Evolutionary conservation across 2,113 vertebrate species (phyloP).

Genomic region (Crotalus viridis): DNA sequence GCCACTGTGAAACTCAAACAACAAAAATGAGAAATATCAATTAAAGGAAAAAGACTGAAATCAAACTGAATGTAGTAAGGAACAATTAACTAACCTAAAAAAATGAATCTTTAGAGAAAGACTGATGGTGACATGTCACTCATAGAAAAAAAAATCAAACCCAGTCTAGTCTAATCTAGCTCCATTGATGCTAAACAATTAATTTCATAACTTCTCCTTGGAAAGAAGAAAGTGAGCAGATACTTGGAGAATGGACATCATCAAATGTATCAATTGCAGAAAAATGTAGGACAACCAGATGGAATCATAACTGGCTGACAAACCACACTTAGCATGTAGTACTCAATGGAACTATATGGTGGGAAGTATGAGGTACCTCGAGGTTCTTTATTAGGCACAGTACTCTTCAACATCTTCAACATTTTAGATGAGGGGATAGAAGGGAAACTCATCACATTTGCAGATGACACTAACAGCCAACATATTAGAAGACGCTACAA

Average conservation of each 20-base stretch:
- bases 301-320: not conserved
- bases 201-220: not conserved
- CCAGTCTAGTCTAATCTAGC: not conserved
- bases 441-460: not conserved
- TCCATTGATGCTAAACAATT: not conserved
- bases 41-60: not conserved
- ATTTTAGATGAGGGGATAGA: not conserved
- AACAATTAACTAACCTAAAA: not conserved
- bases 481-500: not conserved
- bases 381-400: not conserved
- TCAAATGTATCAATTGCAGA: not conserved
- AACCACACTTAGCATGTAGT: not conserved
- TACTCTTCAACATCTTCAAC: not conserved
- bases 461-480: not conserved
- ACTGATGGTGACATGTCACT: not conserved
- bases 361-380: not conserved
- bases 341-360: not conserved
- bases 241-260: too few species aligned
- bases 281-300: not conserved
- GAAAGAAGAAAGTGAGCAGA: too few species aligned
- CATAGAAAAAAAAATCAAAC: not conserved
- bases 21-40: not conserved
- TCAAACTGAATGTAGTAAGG: not conserved
- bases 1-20: not conserved
- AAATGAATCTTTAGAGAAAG: not conserved